These are phyloP conservation scores for Tetraodon nigroviridis DNA, from an alignment of 2,113 vertebrate genomes.

Conservation along the genomic window DNA sequence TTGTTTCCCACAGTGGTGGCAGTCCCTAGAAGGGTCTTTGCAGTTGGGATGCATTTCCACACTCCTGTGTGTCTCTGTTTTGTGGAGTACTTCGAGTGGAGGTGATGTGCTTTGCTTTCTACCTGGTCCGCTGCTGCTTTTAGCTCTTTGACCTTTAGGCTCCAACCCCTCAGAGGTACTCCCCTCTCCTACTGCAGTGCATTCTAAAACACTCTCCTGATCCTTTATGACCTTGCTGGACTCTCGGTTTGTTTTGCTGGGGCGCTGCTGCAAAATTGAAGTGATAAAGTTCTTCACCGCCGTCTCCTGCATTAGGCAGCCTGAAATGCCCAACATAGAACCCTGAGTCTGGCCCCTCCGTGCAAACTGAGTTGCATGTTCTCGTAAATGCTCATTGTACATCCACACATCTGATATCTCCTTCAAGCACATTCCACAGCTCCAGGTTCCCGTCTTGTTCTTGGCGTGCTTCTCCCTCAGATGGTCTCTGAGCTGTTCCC, in stretches of 20 bases:
- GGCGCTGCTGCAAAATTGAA: slow-evolving; percentile 79
- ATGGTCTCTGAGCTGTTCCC: slow-evolving; percentile 90
- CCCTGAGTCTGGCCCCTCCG: slow-evolving; percentile 85
- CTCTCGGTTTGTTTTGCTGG: slow-evolving; percentile 71
- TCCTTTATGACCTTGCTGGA: slow-evolving; percentile 55
- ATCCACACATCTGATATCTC: slow-evolving; percentile 95
- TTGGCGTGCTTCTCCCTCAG: slow-evolving; percentile 90
- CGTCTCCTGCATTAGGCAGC: slow-evolving; percentile 77
- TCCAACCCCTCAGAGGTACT: slow-evolving; percentile 61
- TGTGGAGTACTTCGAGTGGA: slow-evolving; percentile 67
- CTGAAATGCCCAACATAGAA: slow-evolving; percentile 76
- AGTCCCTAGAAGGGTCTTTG: slow-evolving; percentile 94
- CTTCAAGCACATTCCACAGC: slow-evolving; percentile 95
- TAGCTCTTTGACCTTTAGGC: slow-evolving; percentile 57
- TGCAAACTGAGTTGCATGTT: slow-evolving; percentile 91
- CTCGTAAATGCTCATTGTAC: slow-evolving; percentile 95
- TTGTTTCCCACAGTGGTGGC: slow-evolving; percentile 96
- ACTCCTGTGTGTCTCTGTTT: slow-evolving; percentile 73
- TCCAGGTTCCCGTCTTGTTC: slow-evolving; percentile 89
- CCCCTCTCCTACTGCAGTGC: slow-evolving; percentile 31
- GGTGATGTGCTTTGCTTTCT: slow-evolving; percentile 63
- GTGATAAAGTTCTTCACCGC: slow-evolving; percentile 84
- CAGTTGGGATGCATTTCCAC: slow-evolving; percentile 86
- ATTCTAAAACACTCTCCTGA: slow-evolving; percentile 60
- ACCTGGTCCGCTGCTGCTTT: slow-evolving; percentile 48